A percentile compares a stretch with the other conserved stretches of the same genome.
Conservation (phyloP, 2,797 vertebrate genomes). For the Rhadinocentrus ornatus region DNA sequence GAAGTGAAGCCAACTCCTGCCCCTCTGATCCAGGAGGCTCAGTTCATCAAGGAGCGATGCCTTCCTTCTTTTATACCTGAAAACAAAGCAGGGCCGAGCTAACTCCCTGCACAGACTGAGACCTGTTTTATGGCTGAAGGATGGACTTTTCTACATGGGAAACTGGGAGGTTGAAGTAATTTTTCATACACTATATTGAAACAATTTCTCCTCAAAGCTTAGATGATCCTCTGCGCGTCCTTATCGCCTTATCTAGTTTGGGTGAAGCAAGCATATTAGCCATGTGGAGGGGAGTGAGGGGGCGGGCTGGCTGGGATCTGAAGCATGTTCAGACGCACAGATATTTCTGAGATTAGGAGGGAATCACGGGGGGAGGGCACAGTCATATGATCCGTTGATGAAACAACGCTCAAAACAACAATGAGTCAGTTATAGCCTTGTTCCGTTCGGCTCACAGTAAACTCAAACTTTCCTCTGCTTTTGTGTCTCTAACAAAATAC, state of each 20-base stretch:
- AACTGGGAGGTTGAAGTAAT: background rate
- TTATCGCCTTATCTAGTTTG: conserved; percentile 73
- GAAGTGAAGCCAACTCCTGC: conserved; percentile 56
- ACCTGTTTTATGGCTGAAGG: conserved; percentile 22
- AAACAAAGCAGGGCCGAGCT: conserved; percentile 46
- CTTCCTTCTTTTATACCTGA: conserved; percentile 48
- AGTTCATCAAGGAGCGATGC: conserved; percentile 49
- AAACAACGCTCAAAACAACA: conserved; percentile 54
- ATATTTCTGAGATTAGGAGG: conserved; percentile 74
- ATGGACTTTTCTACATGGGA: conserved; percentile 1
- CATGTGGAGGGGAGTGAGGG: conserved; percentile 36
- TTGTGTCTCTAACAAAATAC: background rate
- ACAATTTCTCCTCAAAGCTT: conserved; percentile 43
- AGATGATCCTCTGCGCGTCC: conserved; percentile 23
- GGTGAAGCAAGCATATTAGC: conserved; percentile 74
- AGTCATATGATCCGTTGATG: conserved; percentile 70
- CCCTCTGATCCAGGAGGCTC: conserved; percentile 40
- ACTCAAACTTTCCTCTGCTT: background rate
- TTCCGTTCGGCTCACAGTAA: conserved; percentile 21
- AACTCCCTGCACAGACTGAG: conserved; percentile 33
- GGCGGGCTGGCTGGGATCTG: conserved; percentile 54
- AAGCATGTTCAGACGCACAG: conserved; percentile 77
- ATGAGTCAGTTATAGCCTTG: conserved; percentile 27
- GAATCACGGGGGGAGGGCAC: conserved; percentile 54
- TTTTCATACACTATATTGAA: background rate